These are phyloP conservation scores for Aphaenogaster rudis DNA, from an alignment of 1,140 invertebrate genomes.

Conservation along the genomic window DNA sequence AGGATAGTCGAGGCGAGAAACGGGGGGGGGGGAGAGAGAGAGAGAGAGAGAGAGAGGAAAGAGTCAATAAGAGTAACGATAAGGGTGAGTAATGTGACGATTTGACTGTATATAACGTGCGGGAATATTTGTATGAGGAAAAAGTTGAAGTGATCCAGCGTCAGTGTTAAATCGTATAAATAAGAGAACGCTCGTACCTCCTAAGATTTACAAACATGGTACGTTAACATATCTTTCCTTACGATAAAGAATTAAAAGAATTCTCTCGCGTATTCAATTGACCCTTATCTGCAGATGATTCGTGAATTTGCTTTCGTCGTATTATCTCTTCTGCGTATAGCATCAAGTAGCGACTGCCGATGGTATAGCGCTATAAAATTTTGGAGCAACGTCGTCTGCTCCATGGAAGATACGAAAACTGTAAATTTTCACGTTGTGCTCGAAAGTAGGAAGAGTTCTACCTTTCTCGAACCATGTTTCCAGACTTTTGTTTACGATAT, in stretches of 20 bases:
- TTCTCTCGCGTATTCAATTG: not conserved
- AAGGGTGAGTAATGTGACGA: slow-evolving; percentile 48
- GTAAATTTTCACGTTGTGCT: slow-evolving; percentile 38
- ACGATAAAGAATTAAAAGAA: not conserved
- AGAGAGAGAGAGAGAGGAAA: not conserved
- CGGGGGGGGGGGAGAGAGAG: not conserved
- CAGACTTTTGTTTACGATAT: slow-evolving; percentile 17
- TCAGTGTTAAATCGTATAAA: slow-evolving; percentile 42
- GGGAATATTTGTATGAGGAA: not conserved
- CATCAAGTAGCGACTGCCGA: not conserved
- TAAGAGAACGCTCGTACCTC: not conserved
- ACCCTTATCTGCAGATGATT: slow-evolving; percentile 2
- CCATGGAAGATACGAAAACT: slow-evolving; percentile 36
- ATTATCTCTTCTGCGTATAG: not conserved
- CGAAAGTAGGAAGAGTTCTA: not conserved
- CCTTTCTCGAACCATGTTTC: not conserved
- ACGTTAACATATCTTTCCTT: not conserved
- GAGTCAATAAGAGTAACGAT: slow-evolving; percentile 44
- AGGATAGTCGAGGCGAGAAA: not conserved
- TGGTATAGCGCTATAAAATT: slow-evolving; percentile 41
- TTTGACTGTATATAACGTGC: slow-evolving; percentile 8
- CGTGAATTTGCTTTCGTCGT: not conserved
- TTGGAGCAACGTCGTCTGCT: slow-evolving; percentile 53
- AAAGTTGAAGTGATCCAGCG: not conserved
- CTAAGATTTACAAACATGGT: slow-evolving; percentile 32